phyloP scores from a whole-genome alignment of 2,113 vertebrate genomes.

The Agelaius tricolor region DNA sequence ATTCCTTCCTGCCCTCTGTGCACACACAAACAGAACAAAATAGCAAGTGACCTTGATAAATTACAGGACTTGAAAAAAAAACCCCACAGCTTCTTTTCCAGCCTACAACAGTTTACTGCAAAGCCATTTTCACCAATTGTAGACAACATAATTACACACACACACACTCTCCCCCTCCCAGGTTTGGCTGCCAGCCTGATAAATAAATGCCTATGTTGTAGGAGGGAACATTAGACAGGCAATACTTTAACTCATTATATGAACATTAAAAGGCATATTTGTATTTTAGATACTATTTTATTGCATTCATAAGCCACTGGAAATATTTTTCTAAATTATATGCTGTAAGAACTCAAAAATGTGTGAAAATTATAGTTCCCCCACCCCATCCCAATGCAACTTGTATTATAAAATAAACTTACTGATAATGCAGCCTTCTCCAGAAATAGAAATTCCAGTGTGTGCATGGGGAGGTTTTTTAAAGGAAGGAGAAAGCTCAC shows the following conservation, averaged over 20 bases:
- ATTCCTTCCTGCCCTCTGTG: not conserved
- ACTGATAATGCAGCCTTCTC: not conserved
- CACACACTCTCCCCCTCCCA: not conserved
- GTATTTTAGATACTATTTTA: constrained; percentile 43
- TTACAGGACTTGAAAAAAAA: constrained; percentile 50
- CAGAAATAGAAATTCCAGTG: not conserved
- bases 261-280: constrained; percentile 44
- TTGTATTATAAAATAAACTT: not conserved
- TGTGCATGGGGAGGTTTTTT: not conserved
- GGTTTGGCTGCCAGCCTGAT: constrained; percentile 45
- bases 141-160: constrained; percentile 52
- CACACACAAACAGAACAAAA: not conserved
- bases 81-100: constrained; percentile 32
- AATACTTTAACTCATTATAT: constrained; percentile 40
- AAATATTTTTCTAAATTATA: constrained; percentile 57
- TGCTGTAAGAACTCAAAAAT: constrained; percentile 9
- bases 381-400: not conserved
- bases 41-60: constrained; percentile 50
- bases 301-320: constrained; percentile 38
- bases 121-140: constrained; percentile 53
- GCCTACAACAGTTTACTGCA: constrained; percentile 35
- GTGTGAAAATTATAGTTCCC: not conserved
- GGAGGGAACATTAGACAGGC: constrained; percentile 17
- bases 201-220: constrained; percentile 38
- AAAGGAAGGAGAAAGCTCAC: constrained; percentile 32